Evolutionary conservation across 2,797 vertebrate species (phyloP).

Genomic region (Neostethus bicornis): DNA sequence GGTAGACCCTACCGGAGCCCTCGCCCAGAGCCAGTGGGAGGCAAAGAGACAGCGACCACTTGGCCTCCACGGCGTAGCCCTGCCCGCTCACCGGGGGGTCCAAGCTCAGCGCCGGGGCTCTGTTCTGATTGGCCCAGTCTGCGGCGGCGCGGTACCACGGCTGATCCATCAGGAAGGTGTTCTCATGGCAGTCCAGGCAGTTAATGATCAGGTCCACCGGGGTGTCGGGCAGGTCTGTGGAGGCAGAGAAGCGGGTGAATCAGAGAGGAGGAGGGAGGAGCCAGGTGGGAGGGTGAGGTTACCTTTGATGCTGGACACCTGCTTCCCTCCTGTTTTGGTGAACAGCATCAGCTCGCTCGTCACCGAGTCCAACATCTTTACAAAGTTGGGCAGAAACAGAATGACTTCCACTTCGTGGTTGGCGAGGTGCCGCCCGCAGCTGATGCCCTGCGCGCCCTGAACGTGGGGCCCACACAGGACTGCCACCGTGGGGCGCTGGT

Average conservation of each 20-base stretch:
- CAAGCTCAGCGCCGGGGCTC: conserved; percentile 94
- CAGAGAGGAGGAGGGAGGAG: background rate
- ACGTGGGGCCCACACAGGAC: conserved; percentile 94
- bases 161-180: conserved; percentile 93
- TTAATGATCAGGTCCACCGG: conserved; percentile 98
- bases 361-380: conserved; percentile 96
- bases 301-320: conserved; percentile 96
- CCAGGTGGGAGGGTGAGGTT: background rate
- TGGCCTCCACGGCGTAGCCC: conserved; percentile 92
- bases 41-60: conserved; percentile 95
- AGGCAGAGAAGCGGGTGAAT: conserved; percentile 18
- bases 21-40: conserved; percentile 90
- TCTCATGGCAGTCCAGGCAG: conserved; percentile 97
- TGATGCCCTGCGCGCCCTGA: conserved; percentile 98
- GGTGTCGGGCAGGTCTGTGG: conserved; percentile 90
- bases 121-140: conserved; percentile 97
- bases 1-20: conserved; percentile 90
- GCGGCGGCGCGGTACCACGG: conserved; percentile 95
- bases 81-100: conserved; percentile 90
- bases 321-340: conserved; percentile 90
- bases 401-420: conserved; percentile 97
- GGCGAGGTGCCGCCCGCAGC: conserved; percentile 94
- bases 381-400: conserved; percentile 95
- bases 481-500: conserved; percentile 94
- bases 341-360: conserved; percentile 93